Evolutionary conservation across 2,888 invertebrate genomes (phyloP), one percentile per base, ranked within the genome.

Genomic region (Coenonympha glycerion): DNA sequence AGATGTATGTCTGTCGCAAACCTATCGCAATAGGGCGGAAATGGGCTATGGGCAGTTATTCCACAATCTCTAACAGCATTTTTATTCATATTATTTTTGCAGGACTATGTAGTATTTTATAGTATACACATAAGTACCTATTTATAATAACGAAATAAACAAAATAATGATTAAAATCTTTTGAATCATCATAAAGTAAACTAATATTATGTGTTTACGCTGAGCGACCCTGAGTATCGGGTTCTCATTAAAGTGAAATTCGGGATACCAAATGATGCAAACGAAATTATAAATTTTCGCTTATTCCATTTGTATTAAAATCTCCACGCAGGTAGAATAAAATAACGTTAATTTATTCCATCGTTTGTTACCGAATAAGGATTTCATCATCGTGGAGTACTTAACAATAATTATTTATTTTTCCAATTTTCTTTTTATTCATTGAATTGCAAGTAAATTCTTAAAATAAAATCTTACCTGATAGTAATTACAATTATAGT

Each of bases 171-270:
- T 39, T 39, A 39, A 39, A 37, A 22, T 33, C 8, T 37, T 11
- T 9, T 15, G 24, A 39, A 15, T 39, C 39, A 39, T 39, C 39
- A 39, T 24, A 39, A 39, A 39, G 39, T 39, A 39, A 39, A 39
- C 22, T 39, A 22, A 39, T 39, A 39, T 39, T 15, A 24, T 24
- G 15, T 39, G 37, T 9, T 37, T 13, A 21, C 37, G 39, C 5
- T 22, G 13, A 39, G 39, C 24, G 24, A 39, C 24, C 39, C 15
- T 22, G 24, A 22, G 22, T 39, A 39, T 39, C 39, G 24, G 16
- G 39, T 39, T 39, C 39, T 39, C 39, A 39, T 39, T 39, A 39
- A 39, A 24, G 22, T 9, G 11, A 22, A 37, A 16, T 39, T 22
- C 24, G 15, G 39, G 21, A 22, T 19, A 37, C 22, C 22, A 37